Conservation (phyloP, 2,888 invertebrate species). For the Galeopsomyia nigrocyanea region DNA sequence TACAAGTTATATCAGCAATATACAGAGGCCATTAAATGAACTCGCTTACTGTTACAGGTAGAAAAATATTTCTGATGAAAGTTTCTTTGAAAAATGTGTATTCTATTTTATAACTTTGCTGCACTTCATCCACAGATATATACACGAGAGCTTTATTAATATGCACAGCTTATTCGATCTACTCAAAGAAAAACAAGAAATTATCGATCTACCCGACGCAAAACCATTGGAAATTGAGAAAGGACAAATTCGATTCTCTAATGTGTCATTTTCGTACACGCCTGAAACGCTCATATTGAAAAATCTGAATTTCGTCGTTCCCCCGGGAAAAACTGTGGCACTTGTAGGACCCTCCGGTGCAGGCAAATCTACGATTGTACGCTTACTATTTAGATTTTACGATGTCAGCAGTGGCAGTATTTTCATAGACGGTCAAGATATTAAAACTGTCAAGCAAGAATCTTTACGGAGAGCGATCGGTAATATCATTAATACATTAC, state of each 20-base stretch:
- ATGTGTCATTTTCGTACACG: conserved; percentile 91
- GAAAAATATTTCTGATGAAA: conserved; percentile 34
- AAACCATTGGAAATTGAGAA: conserved; percentile 77
- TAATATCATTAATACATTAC: conserved; percentile 48
- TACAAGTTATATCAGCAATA: conserved; percentile 92
- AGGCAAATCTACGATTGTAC: conserved; percentile 96
- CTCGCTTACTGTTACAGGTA: conserved; percentile 98
- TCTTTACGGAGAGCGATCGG: conserved; percentile 87
- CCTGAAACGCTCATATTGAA: conserved; percentile 83
- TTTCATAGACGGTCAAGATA: conserved; percentile 89
- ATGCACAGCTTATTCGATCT: conserved; percentile 99
- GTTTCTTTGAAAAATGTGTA: background rate
- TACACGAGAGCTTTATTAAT: conserved; percentile 97
- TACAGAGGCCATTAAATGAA: conserved; percentile 97
- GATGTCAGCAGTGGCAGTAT: conserved; percentile 92
- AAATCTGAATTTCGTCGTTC: conserved; percentile 83
- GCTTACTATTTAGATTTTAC: conserved; percentile 95
- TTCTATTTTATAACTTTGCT: conserved; percentile 20
- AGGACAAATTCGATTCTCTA: conserved; percentile 87
- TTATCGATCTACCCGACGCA: conserved; percentile 87
- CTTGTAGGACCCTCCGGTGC: conserved; percentile 91
- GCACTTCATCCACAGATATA: conserved; percentile 77
- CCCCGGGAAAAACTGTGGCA: conserved; percentile 88
- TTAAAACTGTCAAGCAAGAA: conserved; percentile 86
- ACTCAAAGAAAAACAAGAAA: conserved; percentile 88